Base-by-base conservation (phyloP, 1,140 invertebrate species). In the Drosophila ohnishii region DNA sequence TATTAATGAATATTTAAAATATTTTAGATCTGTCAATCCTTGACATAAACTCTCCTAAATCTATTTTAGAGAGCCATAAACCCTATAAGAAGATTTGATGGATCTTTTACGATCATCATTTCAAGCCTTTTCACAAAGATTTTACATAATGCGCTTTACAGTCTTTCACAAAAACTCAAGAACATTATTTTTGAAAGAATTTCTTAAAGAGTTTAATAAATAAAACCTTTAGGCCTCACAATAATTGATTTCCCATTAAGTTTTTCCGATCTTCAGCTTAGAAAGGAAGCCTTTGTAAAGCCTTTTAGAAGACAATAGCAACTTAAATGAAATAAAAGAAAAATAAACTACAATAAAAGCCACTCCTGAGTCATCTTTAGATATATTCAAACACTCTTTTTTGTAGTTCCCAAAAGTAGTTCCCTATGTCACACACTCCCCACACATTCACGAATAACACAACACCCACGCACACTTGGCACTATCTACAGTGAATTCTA, bases 401-500 rank as follows among this genome's bases (percentile, higher is more conserved):
- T 47, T 51, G 30, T 16, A 34, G 19, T n/a, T 51, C 10, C 32
- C 13, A 66, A 67, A 71, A 74, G 37, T 19, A 19, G 19, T 19
- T 19, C 19, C 59, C 50, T 39, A 45, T 57, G 55, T 73, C 58
- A 64, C 69, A 73, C 70, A 73, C 71, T 64, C 70, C 70, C 59
- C 51, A 70, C 71, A 65, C 72, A 57, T 53, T n/a, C 32, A 16
- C 34, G 14, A 34, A 35, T 13, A 45, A 42, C 37, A 34, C 37
- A 34, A 51, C 13, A 19, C 71, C 71, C 70, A 75, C 73, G 55
- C 55, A 67, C 72, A 53, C 53, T 57, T 40, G 40, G 44, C 70
- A 75, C 73, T 67, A 76, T 76, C 63, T 58, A 42, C 73, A 51
- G 51, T 65, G 40, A 64, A 57, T 60, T 44, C 35, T 30, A 65